A percentile compares a stretch with the other conserved stretches of the same genome.
Evolutionary conservation across 2,888 invertebrate genomes (phyloP).

Genomic region (Eristalis pertinax): DNA sequence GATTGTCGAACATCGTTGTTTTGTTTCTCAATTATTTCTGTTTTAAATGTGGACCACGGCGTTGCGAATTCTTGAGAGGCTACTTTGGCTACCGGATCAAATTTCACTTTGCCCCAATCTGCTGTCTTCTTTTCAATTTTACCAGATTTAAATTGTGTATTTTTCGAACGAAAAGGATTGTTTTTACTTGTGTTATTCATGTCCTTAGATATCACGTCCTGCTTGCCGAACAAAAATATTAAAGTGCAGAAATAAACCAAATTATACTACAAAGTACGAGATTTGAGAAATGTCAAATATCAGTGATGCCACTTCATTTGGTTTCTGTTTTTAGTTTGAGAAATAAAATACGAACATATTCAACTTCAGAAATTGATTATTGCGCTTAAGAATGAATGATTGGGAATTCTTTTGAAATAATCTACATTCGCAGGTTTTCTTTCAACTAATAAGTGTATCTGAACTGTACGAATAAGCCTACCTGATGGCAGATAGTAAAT

Average conservation of each 20-base stretch:
- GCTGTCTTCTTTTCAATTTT: slow-evolving; percentile 52
- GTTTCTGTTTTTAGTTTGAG: too few relatives aligned
- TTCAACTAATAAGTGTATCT: too few relatives aligned
- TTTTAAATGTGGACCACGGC: slow-evolving; percentile 77
- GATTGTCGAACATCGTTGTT: slow-evolving; percentile 67
- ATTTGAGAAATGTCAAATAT: neutral
- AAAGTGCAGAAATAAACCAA: too few relatives aligned
- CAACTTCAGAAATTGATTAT: too few relatives aligned
- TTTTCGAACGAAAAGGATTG: slow-evolving; percentile 53
- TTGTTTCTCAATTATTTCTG: slow-evolving; percentile 75
- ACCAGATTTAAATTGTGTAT: neutral
- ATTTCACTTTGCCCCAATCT: slow-evolving; percentile 76
- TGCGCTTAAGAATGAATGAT: too few relatives aligned
- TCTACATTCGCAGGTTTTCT: too few relatives aligned
- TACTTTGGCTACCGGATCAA: slow-evolving; percentile 72
- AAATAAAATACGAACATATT: too few relatives aligned
- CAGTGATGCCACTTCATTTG: neutral
- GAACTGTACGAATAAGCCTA: too few relatives aligned
- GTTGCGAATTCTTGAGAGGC: slow-evolving; percentile 73
- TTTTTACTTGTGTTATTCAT: slow-evolving; percentile 32
- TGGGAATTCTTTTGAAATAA: too few relatives aligned
- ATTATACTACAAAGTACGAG: neutral
- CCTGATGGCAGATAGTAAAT: too few relatives aligned
- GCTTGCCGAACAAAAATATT: too few relatives aligned
- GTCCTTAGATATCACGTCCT: neutral